A percentile compares a stretch with the other conserved stretches of the same genome.
Evolutionary conservation across 2,888 invertebrate species (phyloP).

Genomic region (Sipha maydis): DNA sequence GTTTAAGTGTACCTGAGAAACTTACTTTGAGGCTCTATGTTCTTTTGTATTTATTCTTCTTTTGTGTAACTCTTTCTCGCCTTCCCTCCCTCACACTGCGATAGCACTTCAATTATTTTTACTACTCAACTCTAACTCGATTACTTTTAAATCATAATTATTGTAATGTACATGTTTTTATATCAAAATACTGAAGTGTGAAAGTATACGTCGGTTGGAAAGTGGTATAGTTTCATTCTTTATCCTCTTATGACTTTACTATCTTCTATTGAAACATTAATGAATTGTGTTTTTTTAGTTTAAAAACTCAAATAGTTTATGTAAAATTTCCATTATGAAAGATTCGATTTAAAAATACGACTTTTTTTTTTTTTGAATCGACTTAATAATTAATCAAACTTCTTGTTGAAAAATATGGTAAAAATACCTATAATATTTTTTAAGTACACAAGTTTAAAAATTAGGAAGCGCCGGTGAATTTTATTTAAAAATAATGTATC

Average conservation of each 20-base stretch:
- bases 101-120: neutral
- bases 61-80: neutral
- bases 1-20: constrained; percentile 21
- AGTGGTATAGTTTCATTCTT: neutral
- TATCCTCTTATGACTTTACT: neutral
- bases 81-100: neutral
- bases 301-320: neutral
- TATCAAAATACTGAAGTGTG: neutral
- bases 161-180: neutral
- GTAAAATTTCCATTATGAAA: neutral
- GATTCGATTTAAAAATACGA: neutral
- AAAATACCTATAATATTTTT: neutral
- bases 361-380: neutral
- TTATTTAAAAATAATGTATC: neutral
- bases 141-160: constrained; percentile 34
- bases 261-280: neutral
- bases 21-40: neutral
- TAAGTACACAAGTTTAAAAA: neutral
- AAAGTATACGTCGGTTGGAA: neutral
- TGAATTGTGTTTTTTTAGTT: neutral
- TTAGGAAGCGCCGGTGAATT: neutral
- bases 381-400: neutral
- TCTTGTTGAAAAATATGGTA: neutral
- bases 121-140: neutral
- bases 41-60: constrained; percentile 9